These are phyloP conservation scores for Tipula unca DNA, from an alignment of 2,888 invertebrate species.

Conservation along the genomic window DNA sequence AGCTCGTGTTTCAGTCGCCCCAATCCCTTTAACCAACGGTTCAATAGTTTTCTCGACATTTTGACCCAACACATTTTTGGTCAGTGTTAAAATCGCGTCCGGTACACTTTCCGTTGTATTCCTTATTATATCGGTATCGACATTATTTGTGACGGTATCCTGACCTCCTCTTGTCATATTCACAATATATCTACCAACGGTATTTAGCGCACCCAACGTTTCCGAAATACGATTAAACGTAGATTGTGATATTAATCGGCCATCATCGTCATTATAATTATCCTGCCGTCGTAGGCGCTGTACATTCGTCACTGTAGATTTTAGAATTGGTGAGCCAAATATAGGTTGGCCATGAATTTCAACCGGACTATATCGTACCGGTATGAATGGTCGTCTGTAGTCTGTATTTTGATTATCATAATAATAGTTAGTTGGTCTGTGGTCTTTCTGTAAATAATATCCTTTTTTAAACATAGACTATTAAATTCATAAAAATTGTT, in stretches of 20 bases:
- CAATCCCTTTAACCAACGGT: slow-evolving; percentile 49
- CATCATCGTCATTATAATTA: slow-evolving; percentile 37
- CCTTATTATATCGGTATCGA: slow-evolving; percentile 37
- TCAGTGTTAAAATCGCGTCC: slow-evolving; percentile 67
- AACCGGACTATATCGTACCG: not conserved
- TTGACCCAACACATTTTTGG: slow-evolving; percentile 63
- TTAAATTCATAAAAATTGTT: slow-evolving; percentile 14
- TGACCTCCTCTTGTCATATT: slow-evolving; percentile 57
- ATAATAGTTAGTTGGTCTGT: not conserved
- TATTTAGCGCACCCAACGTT: slow-evolving; percentile 70
- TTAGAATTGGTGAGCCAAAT: not conserved
- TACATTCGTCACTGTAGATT: not conserved
- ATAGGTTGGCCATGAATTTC: not conserved
- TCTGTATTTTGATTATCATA: not conserved
- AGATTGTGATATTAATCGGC: slow-evolving; percentile 50
- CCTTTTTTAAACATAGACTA: slow-evolving; percentile 19
- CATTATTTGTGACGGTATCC: slow-evolving; percentile 41
- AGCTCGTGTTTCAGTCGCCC: slow-evolving; percentile 29
- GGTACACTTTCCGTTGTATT: slow-evolving; percentile 49
- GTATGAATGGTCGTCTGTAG: not conserved
- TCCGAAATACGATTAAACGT: slow-evolving; percentile 55
- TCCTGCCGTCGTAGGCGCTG: not conserved
- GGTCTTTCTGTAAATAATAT: slow-evolving; percentile 8
- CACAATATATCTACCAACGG: slow-evolving; percentile 75
- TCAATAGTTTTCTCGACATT: slow-evolving; percentile 76